Evolutionary conservation across 2,797 vertebrate species (phyloP).

Genomic region (Chaunax sp.): DNA sequence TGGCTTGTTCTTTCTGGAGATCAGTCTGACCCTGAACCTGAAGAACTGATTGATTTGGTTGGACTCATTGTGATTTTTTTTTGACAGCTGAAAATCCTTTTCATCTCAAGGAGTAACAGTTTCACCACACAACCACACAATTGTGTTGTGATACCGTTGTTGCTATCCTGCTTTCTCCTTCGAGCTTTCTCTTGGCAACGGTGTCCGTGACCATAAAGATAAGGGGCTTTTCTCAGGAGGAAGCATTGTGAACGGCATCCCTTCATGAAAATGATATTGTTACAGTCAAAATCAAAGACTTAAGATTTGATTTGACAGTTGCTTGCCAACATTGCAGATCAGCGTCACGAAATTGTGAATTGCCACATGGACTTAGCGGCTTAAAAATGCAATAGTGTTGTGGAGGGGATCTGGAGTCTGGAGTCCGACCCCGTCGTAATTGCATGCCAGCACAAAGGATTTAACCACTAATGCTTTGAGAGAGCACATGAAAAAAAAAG

Average conservation of each 20-base stretch:
- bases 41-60: no score
- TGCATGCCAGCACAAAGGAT: slow-evolving; percentile 84
- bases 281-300: no score
- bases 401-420: slow-evolving; percentile 67
- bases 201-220: slow-evolving; percentile 15
- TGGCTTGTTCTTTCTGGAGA: no score
- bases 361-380: slow-evolving; percentile 73
- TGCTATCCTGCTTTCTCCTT: slow-evolving; percentile 24
- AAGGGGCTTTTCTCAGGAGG: slow-evolving; percentile 38
- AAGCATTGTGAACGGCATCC: slow-evolving; percentile 25
- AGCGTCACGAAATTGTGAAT: slow-evolving; percentile 76
- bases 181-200: slow-evolving; percentile 10
- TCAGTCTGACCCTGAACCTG: no score
- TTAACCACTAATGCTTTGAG: slow-evolving; percentile 81
- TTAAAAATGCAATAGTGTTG: slow-evolving; percentile 79
- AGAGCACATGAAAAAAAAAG: slow-evolving; percentile 24
- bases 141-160: neutral
- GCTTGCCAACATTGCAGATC: slow-evolving; percentile 68
- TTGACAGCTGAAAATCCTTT: no score
- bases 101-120: neutral
- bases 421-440: slow-evolving; percentile 77
- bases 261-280: neutral
- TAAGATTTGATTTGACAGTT: slow-evolving; percentile 43
- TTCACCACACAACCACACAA: neutral
- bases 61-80: no score